Evolutionary conservation across 1,140 invertebrate species (phyloP).

Genomic region (Drosophila subobscura): DNA sequence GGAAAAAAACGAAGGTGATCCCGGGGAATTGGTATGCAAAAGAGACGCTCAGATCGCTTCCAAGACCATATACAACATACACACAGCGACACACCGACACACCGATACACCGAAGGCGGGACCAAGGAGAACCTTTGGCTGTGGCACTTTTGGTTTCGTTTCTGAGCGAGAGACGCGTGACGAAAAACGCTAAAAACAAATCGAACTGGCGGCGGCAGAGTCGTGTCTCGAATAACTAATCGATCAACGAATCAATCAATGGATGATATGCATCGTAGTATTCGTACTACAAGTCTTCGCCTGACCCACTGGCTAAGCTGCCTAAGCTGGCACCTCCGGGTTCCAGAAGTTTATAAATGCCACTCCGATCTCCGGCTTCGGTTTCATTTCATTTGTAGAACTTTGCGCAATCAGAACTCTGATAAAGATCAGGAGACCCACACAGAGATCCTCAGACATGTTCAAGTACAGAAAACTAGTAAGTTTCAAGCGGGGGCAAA

Average conservation of each 20-base stretch:
- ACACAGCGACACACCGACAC: no score
- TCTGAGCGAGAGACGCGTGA: slow-evolving; percentile 57
- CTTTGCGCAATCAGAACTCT: slow-evolving; percentile 36
- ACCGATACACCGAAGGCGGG: slow-evolving; percentile 27
- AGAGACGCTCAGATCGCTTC: slow-evolving; percentile 32
- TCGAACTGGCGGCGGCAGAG: slow-evolving; percentile 31
- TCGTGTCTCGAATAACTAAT: slow-evolving; percentile 49
- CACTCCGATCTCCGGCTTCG: slow-evolving; percentile 2
- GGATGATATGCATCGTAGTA: slow-evolving; percentile 1
- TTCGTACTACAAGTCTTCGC: slow-evolving; percentile 1
- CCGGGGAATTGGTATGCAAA: slow-evolving; percentile 58
- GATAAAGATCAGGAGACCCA: not conserved
- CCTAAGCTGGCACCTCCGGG: slow-evolving; percentile 22
- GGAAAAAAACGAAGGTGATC: slow-evolving; percentile 48
- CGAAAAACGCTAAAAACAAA: slow-evolving; percentile 54
- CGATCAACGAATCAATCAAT: not conserved
- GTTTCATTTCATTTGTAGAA: slow-evolving; percentile 24
- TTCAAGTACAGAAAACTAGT: slow-evolving; percentile 74
- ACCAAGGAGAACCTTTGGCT: slow-evolving; percentile 75
- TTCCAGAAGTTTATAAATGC: slow-evolving; percentile 60
- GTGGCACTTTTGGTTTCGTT: slow-evolving; percentile 74
- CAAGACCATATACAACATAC: slow-evolving; percentile 37
- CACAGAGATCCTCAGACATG: no score
- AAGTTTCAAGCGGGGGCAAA: slow-evolving; percentile 43
- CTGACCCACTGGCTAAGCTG: slow-evolving; percentile 22